Conservation (phyloP, 2,113 vertebrate genomes). For the Rhipidura dahli region DNA sequence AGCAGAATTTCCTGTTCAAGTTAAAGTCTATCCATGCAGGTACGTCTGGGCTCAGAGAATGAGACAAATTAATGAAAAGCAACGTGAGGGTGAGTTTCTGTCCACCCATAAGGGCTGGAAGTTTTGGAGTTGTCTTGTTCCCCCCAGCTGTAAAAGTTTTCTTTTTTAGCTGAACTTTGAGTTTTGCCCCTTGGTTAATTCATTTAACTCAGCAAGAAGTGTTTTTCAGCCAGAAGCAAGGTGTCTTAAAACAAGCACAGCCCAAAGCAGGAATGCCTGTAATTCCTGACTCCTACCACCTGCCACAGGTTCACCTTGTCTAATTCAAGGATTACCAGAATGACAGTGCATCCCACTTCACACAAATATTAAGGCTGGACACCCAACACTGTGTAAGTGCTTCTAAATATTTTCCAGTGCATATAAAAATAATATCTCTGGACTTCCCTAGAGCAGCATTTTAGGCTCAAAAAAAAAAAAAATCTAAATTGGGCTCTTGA, state of each 20-base stretch:
- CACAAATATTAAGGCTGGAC: background rate
- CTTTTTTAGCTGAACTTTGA: background rate
- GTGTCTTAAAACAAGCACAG: slow-evolving; percentile 57
- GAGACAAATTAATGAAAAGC: background rate
- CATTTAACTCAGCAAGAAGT: slow-evolving; percentile 31
- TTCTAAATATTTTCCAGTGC: background rate
- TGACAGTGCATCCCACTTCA: background rate
- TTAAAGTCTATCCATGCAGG: background rate
- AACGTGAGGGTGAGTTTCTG: background rate
- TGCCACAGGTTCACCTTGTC: slow-evolving; percentile 65
- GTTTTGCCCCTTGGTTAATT: slow-evolving; percentile 33
- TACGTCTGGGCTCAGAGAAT: background rate
- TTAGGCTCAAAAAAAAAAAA: background rate
- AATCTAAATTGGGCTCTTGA: background rate
- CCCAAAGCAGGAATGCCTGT: slow-evolving; percentile 74
- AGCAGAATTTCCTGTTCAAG: background rate
- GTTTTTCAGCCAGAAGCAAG: slow-evolving; percentile 48
- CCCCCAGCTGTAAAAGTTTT: background rate
- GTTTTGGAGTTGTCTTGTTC: background rate
- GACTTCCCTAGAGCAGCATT: background rate
- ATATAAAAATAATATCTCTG: background rate
- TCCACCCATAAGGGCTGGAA: background rate
- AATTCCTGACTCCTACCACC: slow-evolving; percentile 68
- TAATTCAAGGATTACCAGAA: slow-evolving; percentile 64
- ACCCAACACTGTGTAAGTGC: background rate